Percentiles rank a stretch among this genome's conserved stretches.
Evolutionary conservation across 2,888 invertebrate genomes (phyloP).

Genomic region (Hypomecis atomaria): DNA sequence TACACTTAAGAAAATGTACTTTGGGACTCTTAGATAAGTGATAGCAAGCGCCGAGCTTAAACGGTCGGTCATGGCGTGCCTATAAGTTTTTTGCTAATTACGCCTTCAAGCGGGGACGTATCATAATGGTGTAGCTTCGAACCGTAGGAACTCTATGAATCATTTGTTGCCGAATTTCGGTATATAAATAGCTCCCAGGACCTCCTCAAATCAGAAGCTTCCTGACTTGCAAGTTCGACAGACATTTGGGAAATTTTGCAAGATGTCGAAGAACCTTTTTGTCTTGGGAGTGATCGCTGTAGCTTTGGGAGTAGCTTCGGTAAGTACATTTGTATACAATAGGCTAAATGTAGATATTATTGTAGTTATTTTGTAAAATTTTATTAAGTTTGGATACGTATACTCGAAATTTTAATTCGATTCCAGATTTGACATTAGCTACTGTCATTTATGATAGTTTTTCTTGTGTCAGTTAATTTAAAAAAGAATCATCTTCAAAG

Average conservation of each 20-base stretch:
- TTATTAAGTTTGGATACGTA: no score
- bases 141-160: neutral
- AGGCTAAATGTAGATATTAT: no score
- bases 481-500: no score
- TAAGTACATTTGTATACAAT: slow-evolving; percentile 22
- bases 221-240: neutral
- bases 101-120: slow-evolving; percentile 9
- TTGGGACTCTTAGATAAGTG: neutral
- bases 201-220: slow-evolving; percentile 3
- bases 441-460: no score
- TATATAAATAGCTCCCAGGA: slow-evolving; percentile 26
- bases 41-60: slow-evolving; percentile 3
- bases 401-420: no score
- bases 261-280: slow-evolving; percentile 26
- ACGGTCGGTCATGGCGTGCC: slow-evolving; percentile 1
- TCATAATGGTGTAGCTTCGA: slow-evolving; percentile 4
- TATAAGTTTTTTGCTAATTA: slow-evolving; percentile 16
- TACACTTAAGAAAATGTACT: neutral
- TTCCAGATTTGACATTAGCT: no score
- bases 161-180: neutral
- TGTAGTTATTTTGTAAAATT: no score
- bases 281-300: slow-evolving; percentile 31
- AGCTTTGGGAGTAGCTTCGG: slow-evolving; percentile 24
- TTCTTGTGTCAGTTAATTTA: no score
- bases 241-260: neutral